Conservation (phyloP, 2,888 invertebrate genomes). For the Kryphioiulus occultus region DNA sequence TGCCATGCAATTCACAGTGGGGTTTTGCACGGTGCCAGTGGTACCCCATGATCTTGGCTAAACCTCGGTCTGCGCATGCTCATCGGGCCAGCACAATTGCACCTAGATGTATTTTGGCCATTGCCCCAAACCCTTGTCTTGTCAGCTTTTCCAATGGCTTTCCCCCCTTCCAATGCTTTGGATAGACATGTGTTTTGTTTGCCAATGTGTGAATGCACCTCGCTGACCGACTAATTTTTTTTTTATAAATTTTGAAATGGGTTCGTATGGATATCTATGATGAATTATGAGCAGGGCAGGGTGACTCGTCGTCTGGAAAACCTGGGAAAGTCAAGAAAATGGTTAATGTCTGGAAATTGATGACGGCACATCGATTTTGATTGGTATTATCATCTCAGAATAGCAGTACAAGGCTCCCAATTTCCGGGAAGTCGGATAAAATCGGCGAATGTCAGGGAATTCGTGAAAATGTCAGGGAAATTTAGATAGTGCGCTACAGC, state of each 20-base stretch:
- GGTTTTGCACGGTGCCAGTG: constrained; percentile 39
- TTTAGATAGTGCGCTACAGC: too few relatives aligned
- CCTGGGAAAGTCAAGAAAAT: background rate
- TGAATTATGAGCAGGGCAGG: background rate
- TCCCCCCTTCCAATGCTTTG: background rate
- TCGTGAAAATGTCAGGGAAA: too few relatives aligned
- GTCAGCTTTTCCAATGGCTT: constrained; percentile 24
- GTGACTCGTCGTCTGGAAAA: too few relatives aligned
- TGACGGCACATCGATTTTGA: too few relatives aligned
- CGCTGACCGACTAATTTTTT: background rate
- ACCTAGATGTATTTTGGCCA: constrained; percentile 26
- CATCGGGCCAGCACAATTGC: background rate
- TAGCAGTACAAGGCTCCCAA: too few relatives aligned
- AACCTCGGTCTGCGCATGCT: background rate
- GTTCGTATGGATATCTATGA: background rate
- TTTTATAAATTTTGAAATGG: background rate
- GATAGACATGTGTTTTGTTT: background rate
- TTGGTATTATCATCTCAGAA: too few relatives aligned
- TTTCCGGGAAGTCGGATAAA: background rate
- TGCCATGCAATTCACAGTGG: constrained; percentile 44
- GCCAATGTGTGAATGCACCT: constrained; percentile 21
- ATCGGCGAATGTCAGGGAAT: too few relatives aligned
- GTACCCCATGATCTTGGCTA: background rate
- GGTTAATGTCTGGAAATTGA: too few relatives aligned
- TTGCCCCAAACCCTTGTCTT: constrained; percentile 32